phyloP scores from a whole-genome alignment of 2,113 vertebrate species.

The Misgurnus anguillicaudatus region DNA sequence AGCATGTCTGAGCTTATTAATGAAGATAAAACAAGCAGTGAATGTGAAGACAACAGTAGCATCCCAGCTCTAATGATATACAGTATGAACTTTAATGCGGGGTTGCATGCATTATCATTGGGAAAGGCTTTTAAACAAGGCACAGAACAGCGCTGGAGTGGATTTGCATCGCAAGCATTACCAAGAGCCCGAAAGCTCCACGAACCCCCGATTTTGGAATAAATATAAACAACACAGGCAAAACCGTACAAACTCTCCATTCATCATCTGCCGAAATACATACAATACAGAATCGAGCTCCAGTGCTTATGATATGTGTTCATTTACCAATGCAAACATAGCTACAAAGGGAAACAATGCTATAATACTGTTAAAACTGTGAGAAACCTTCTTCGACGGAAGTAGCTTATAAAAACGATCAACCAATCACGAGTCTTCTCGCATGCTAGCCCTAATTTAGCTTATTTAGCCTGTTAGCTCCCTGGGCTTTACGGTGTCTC shows the following conservation, averaged over 20 bases:
- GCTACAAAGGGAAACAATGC: slow-evolving; percentile 40
- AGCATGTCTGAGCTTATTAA: slow-evolving; percentile 42
- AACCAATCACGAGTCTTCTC: slow-evolving; percentile 31
- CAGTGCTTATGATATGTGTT: slow-evolving; percentile 59
- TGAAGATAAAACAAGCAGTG: slow-evolving; percentile 34
- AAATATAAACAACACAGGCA: slow-evolving; percentile 58
- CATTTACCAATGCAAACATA: slow-evolving; percentile 51
- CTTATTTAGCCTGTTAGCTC: slow-evolving; percentile 26
- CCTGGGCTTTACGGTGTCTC: slow-evolving; percentile 43
- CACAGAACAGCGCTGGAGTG: slow-evolving; percentile 71
- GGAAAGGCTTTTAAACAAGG: slow-evolving; percentile 72
- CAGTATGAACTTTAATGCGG: slow-evolving; percentile 59
- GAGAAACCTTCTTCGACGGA: slow-evolving; percentile 39
- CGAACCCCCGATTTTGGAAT: slow-evolving; percentile 57
- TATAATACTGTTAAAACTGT: slow-evolving; percentile 25
- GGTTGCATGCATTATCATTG: slow-evolving; percentile 75
- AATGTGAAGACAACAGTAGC: slow-evolving; percentile 39
- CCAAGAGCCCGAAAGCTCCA: slow-evolving; percentile 61
- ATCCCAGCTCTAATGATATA: slow-evolving; percentile 36
- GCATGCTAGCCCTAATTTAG: slow-evolving; percentile 42
- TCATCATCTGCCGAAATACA: slow-evolving; percentile 54
- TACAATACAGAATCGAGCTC: slow-evolving; percentile 63
- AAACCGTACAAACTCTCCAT: slow-evolving; percentile 62
- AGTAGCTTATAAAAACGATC: slow-evolving; percentile 31
- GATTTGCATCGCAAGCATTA: slow-evolving; percentile 72